These are phyloP conservation scores for Tholera decimalis DNA, from an alignment of 2,888 invertebrate genomes.

Conservation along the genomic window DNA sequence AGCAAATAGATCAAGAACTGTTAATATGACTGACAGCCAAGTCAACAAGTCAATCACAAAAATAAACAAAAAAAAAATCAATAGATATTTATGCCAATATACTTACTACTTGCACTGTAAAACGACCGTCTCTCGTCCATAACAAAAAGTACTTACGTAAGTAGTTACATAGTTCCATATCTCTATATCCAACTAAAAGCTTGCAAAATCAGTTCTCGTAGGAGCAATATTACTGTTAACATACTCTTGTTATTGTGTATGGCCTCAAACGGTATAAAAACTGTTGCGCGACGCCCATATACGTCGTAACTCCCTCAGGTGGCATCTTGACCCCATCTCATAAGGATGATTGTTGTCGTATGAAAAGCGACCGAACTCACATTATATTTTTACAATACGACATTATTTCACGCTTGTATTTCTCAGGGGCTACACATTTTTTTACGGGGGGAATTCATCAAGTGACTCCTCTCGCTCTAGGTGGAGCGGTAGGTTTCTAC, in stretches of 20 bases:
- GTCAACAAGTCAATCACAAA: no score
- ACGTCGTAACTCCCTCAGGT: constrained; percentile 57
- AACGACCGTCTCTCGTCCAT: no score
- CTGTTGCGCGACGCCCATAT: constrained; percentile 56
- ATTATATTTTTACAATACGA: constrained; percentile 19
- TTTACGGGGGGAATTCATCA: no score
- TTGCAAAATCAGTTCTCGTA: constrained; percentile 15
- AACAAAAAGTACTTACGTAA: no score
- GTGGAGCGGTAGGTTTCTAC: no score
- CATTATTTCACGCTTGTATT: not conserved
- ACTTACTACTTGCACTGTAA: no score
- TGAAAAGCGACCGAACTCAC: constrained; percentile 8
- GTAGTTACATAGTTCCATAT: not conserved
- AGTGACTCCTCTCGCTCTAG: no score
- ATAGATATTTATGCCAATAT: no score
- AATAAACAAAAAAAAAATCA: no score
- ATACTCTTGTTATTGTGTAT: constrained; percentile 63
- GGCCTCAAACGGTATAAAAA: constrained; percentile 39
- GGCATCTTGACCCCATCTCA: constrained; percentile 50
- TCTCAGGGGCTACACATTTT: not conserved
- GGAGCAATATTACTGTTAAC: constrained; percentile 13
- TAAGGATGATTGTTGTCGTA: constrained; percentile 42
- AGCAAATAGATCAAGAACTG: no score
- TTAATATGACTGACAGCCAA: no score
- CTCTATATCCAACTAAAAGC: not conserved